A percentile compares a stretch with the other conserved stretches of the same genome.
Conservation (phyloP, 2,888 invertebrate species). For the Athalia circularis region DNA sequence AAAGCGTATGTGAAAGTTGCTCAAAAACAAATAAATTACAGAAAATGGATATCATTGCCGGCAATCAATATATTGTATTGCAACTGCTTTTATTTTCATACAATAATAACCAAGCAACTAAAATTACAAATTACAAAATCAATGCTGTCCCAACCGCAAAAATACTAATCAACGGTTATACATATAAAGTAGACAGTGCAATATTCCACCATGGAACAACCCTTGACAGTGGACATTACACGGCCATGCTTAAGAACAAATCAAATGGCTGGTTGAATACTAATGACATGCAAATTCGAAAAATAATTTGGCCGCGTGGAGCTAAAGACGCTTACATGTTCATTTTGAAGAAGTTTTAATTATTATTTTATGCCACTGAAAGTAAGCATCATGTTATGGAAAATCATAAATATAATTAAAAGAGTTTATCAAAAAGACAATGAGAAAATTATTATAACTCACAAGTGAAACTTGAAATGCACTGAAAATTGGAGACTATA, state of each 20-base stretch:
- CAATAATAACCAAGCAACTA: neutral
- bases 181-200: slow-evolving; percentile 31
- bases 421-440: no score
- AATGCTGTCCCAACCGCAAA: slow-evolving; percentile 31
- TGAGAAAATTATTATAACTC: no score
- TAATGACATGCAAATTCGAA: slow-evolving; percentile 22
- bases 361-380: no score
- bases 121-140: slow-evolving; percentile 26
- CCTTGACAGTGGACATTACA: slow-evolving; percentile 42
- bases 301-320: slow-evolving; percentile 34
- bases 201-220: slow-evolving; percentile 44
- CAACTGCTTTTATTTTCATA: slow-evolving; percentile 12
- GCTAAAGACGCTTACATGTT: slow-evolving; percentile 43
- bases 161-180: neutral
- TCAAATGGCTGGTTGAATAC: slow-evolving; percentile 7
- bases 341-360: slow-evolving; percentile 5
- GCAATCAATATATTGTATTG: neutral
- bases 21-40: neutral
- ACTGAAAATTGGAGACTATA: no score
- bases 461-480: no score
- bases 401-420: no score
- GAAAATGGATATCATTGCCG: slow-evolving; percentile 2
- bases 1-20: slow-evolving; percentile 8
- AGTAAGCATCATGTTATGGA: no score
- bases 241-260: slow-evolving; percentile 26